phyloP scores from a whole-genome alignment of 2,797 vertebrate genomes.

The Gobionotothen gibberifrons region DNA sequence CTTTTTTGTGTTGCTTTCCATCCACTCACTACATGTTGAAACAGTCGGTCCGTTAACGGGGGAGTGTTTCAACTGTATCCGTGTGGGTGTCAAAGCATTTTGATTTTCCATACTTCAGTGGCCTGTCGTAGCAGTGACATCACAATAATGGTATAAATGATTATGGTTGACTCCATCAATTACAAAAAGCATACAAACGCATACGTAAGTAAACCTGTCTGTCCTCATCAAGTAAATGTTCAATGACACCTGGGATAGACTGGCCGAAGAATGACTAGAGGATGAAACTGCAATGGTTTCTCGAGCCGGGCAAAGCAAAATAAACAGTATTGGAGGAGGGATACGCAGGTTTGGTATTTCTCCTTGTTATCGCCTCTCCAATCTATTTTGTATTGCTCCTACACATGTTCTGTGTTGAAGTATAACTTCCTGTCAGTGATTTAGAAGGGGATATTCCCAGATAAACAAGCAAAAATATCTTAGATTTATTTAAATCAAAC shows the following conservation, averaged over 20 bases:
- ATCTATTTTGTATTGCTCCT: constrained; percentile 81
- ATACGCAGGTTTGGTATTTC: constrained; percentile 49
- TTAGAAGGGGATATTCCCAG: constrained; percentile 14
- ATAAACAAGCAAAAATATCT: constrained; percentile 28
- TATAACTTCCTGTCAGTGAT: constrained; percentile 59
- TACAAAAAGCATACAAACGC: constrained; percentile 79
- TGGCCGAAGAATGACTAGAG: constrained; percentile 72
- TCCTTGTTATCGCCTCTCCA: constrained; percentile 70
- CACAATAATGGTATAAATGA: constrained; percentile 89
- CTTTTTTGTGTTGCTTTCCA: constrained; percentile 89
- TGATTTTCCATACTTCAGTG: constrained; percentile 87
- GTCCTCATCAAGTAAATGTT: constrained; percentile 90
- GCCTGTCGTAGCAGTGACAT: constrained; percentile 92
- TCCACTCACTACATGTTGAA: constrained; percentile 89
- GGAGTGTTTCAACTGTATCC: constrained; percentile 89
- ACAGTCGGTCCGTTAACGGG: constrained; percentile 76
- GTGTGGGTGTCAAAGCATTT: constrained; percentile 89
- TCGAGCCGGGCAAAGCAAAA: constrained; percentile 77
- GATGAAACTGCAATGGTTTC: constrained; percentile 71
- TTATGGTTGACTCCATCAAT: constrained; percentile 86
- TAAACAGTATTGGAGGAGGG: constrained; percentile 68
- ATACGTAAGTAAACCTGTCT: constrained; percentile 88
- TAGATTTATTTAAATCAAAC: constrained; percentile 35
- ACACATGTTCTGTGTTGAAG: constrained; percentile 83
- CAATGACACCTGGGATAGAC: constrained; percentile 84